These are phyloP conservation scores for Urechis unicinctus DNA, from an alignment of 2,888 invertebrate species.

Conservation along the genomic window DNA sequence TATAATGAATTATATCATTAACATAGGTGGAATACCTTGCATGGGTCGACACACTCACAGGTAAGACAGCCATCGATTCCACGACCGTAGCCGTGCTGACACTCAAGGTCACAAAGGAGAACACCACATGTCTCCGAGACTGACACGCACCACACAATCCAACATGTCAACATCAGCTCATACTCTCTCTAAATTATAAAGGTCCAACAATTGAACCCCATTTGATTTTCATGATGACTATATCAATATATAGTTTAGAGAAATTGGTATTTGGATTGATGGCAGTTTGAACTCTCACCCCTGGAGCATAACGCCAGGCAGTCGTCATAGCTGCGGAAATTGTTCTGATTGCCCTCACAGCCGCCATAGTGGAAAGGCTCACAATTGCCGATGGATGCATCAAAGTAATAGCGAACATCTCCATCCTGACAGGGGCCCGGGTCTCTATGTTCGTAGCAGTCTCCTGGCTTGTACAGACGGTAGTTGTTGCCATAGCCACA, in stretches of 20 bases:
- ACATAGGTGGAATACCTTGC: no score
- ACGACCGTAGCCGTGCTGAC: slow-evolving; percentile 12
- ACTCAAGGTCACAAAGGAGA: slow-evolving; percentile 12
- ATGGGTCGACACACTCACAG: slow-evolving; percentile 18
- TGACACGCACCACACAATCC: no score
- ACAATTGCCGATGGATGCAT: slow-evolving; percentile 45
- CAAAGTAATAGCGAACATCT: slow-evolving; percentile 64
- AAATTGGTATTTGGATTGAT: background rate
- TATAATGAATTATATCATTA: no score
- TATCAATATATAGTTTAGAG: no score
- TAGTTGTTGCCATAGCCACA: slow-evolving; percentile 3
- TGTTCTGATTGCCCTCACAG: slow-evolving; percentile 33
- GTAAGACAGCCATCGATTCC: slow-evolving; percentile 16
- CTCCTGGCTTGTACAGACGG: background rate
- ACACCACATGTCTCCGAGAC: slow-evolving; percentile 13
- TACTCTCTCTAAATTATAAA: no score
- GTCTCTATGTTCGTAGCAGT: slow-evolving; percentile 5
- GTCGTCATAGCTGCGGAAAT: slow-evolving; percentile 17
- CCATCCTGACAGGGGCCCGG: slow-evolving; percentile 2
- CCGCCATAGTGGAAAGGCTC: slow-evolving; percentile 32
- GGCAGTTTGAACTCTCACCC: slow-evolving; percentile 6
- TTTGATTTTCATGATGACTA: no score
- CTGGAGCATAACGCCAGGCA: slow-evolving; percentile 19
- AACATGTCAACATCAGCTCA: no score
- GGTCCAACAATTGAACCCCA: no score